Base-by-base conservation (phyloP, 2,888 invertebrate species). In the Acanthoscelides obtectus region DNA sequence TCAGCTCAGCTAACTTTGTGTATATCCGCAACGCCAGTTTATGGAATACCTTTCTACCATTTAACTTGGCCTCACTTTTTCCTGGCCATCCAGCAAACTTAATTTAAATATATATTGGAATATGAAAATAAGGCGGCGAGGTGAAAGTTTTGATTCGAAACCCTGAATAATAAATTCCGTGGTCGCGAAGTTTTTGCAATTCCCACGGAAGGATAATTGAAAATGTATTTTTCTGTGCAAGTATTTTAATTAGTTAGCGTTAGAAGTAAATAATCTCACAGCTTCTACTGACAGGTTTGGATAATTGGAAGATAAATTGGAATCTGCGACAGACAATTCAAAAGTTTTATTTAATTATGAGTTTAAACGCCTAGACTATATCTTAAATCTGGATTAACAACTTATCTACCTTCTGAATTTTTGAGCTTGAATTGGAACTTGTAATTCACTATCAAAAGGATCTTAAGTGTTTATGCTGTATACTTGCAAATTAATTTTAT, bases 21-120 rank as follows among this genome's bases (percentile, higher is more conserved):
- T 45, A 12, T 45, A 45, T 45, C 45, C 45, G 5, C 12, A 25
- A 8, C 25, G 25, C 25, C 4, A 45, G 45, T 45, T 45, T 45
- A 45, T 45, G 45, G 17, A 45, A 45, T 45, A 45, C 45, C 12
- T 45, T 45, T 45, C 45, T 45, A 45, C 45, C 45, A 45, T 45
- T 45, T 45, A 45, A 45, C 45, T 45, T 17, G 17, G 17, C 45
- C 45, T 45, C 45, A 45, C 6, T 45, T 45, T 66, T 66, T 66
- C 22, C 66, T 66, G 20, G 21, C 66, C 20, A 20, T 8, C 66
- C 66, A 66, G 21, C 68, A 65, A 67, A 71, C 65, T 73, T 66
- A 70, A 73, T 73, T 73, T 73, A 70, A 73, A 73, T 73, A 73
- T 73, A 73, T 73, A 73, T 73, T 71, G 73, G 69, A 73, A 69